A percentile compares a stretch with the other conserved stretches of the same genome.
These are phyloP conservation scores for Drosophila gunungcola DNA, from an alignment of 1,140 invertebrate species.

Conservation along the genomic window DNA sequence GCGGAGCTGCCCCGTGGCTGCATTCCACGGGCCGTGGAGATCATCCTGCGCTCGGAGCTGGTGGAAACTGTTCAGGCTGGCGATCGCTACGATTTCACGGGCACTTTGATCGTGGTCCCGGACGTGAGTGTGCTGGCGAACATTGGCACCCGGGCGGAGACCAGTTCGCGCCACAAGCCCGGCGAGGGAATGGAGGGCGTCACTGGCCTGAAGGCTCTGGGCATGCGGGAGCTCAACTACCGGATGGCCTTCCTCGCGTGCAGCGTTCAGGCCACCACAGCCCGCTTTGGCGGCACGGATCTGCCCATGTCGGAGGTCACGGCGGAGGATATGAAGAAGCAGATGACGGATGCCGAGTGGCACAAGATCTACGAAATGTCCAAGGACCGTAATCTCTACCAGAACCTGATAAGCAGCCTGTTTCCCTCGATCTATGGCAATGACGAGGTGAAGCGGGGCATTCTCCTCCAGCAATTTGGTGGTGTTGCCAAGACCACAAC, in stretches of 20 bases:
- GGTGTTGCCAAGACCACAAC: conserved; percentile 98
- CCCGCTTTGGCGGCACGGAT: conserved; percentile 92
- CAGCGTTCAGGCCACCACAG: conserved; percentile 94
- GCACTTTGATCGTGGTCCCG: conserved; percentile 98
- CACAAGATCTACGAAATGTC: conserved; percentile 99
- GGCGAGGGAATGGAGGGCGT: conserved; percentile 95
- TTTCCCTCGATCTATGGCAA: conserved; percentile 99
- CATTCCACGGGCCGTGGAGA: conserved; percentile 98
- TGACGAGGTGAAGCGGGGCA: conserved; percentile 98
- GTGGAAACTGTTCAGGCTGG: conserved; percentile 97
- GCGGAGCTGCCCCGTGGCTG: conserved; percentile 98
- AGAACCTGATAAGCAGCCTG: conserved; percentile 95
- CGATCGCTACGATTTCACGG: conserved; percentile 97
- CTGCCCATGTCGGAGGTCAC: conserved; percentile 92
- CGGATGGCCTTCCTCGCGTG: conserved; percentile 97
- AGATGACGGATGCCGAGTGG: conserved; percentile 98
- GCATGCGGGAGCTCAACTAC: conserved; percentile 98
- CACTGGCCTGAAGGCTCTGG: conserved; percentile 95
- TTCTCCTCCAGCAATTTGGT: conserved; percentile 98
- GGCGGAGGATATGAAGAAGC: conserved; percentile 95
- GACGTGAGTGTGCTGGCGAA: conserved; percentile 95
- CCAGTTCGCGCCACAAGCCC: conserved; percentile 89
- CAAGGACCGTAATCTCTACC: conserved; percentile 95
- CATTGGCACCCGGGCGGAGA: conserved; percentile 94
- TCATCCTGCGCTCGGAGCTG: conserved; percentile 97